These are phyloP conservation scores for Montipora sp. DNA, from an alignment of 64 coral and sea anemone species.

Conservation along the genomic window DNA sequence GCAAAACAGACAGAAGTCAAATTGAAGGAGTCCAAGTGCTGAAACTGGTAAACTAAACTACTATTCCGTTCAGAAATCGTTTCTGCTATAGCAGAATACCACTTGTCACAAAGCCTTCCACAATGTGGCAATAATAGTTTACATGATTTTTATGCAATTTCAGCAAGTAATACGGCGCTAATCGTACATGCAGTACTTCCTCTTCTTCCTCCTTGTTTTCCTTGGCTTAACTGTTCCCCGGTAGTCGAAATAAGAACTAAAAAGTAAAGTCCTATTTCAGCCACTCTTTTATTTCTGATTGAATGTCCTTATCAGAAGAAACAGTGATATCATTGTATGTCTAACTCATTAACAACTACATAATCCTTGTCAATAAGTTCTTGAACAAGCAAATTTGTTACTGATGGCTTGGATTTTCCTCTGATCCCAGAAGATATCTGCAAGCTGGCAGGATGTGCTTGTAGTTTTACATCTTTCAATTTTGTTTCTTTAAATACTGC, in stretches of 20 bases:
- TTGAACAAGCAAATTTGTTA: constrained; percentile 24
- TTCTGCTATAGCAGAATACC: constrained; percentile 6
- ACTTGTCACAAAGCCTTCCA: constrained; percentile 13
- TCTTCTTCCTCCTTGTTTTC: neutral
- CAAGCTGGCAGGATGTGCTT: constrained; percentile 12
- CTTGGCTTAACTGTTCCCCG: constrained; percentile 21
- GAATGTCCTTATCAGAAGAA: neutral
- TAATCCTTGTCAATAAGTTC: constrained; percentile 17
- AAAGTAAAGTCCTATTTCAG: neutral
- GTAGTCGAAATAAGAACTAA: constrained; percentile 35
- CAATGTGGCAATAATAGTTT: neutral
- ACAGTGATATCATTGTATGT: neutral
- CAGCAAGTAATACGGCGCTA: neutral
- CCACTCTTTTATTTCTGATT: neutral
- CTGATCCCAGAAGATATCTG: neutral
- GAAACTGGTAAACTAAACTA: too few relatives aligned
- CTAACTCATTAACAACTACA: constrained; percentile 9
- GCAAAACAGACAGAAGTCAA: too few relatives aligned
- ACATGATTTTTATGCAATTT: neutral
- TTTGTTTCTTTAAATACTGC: constrained; percentile 6
- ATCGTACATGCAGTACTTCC: constrained; percentile 9
- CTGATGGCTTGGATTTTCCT: constrained; percentile 28
- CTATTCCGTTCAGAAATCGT: constrained; percentile 5
- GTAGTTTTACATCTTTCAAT: constrained; percentile 23
- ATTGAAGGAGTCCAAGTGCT: too few relatives aligned